Conservation (phyloP, 1,140 invertebrate species). For the Cherax quadricarinatus region DNA sequence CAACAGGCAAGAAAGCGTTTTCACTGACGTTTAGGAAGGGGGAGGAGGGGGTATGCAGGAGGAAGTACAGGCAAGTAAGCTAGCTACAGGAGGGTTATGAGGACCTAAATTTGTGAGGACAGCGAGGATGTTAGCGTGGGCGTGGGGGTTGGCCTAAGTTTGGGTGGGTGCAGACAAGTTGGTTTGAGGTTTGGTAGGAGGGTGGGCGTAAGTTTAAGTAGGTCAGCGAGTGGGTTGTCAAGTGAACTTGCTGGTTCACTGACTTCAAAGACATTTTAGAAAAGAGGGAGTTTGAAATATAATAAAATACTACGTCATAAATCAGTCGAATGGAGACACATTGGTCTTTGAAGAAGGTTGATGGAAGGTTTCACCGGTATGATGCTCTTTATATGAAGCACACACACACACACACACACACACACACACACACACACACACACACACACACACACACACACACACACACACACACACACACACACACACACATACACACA, state of each 20-base stretch:
- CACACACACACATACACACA: conserved; percentile 40
- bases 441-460: conserved; percentile 36
- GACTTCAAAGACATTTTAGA: neutral
- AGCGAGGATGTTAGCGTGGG: too few relatives aligned
- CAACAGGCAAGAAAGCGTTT: neutral
- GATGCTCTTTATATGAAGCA: neutral
- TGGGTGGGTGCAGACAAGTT: too few relatives aligned
- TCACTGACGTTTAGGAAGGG: neutral
- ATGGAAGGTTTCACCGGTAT: neutral
- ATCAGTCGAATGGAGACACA: neutral
- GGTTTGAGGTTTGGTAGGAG: too few relatives aligned
- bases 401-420: conserved; percentile 18
- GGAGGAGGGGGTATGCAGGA: neutral
- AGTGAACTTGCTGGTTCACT: neutral
- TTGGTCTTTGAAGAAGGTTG: neutral
- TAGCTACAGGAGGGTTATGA: too few relatives aligned
- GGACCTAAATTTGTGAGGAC: too few relatives aligned
- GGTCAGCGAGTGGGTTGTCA: too few relatives aligned
- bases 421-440: conserved; percentile 38
- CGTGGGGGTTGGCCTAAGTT: too few relatives aligned
- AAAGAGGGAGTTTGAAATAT: neutral
- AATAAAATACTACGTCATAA: neutral
- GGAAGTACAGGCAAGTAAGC: neutral
- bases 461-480: conserved; percentile 21
- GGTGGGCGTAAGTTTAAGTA: too few relatives aligned